phyloP scores from a whole-genome alignment of 30 jellyfish, hydroid and myxozoan species.

The Chironex yamaguchii region DNA sequence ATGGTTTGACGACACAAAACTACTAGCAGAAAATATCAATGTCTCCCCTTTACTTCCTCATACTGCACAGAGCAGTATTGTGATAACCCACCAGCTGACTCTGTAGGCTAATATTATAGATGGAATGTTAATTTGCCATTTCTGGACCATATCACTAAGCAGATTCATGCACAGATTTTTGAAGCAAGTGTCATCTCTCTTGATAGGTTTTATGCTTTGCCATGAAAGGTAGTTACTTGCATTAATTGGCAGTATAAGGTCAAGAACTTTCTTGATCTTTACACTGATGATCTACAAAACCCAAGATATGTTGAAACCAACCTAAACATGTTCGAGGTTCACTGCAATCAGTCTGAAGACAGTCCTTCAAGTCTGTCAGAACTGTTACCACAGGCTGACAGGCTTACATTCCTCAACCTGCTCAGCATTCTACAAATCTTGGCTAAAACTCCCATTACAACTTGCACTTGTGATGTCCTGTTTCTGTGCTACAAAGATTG shows the following conservation, averaged over 20 bases:
- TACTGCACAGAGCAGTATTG: background rate
- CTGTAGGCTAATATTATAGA: slow-evolving; percentile 4
- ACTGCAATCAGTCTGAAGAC: background rate
- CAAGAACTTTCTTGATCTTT: background rate
- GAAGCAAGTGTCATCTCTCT: background rate
- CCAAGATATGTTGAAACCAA: background rate
- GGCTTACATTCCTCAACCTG: slow-evolving; percentile 1
- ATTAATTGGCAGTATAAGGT: background rate
- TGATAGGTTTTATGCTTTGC: background rate
- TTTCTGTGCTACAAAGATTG: slow-evolving; percentile 11
- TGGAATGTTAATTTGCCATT: background rate
- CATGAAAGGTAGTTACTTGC: background rate
- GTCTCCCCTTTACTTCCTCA: slow-evolving; percentile 12
- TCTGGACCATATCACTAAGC: slow-evolving; percentile 6
- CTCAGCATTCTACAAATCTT: background rate
- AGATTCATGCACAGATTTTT: background rate
- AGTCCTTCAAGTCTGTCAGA: background rate
- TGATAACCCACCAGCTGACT: slow-evolving; percentile 3
- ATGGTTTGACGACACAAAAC: background rate
- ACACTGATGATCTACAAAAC: background rate
- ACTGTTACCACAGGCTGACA: background rate
- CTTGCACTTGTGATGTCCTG: slow-evolving; percentile 19
- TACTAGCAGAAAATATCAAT: background rate
- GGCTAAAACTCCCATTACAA: slow-evolving; percentile 6
- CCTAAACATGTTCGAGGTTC: slow-evolving; percentile 18